Evolutionary conservation across 2,113 vertebrate species (phyloP), one percentile per base, ranked within the genome.

Genomic region (Oncorhynchus gorbuscha): DNA sequence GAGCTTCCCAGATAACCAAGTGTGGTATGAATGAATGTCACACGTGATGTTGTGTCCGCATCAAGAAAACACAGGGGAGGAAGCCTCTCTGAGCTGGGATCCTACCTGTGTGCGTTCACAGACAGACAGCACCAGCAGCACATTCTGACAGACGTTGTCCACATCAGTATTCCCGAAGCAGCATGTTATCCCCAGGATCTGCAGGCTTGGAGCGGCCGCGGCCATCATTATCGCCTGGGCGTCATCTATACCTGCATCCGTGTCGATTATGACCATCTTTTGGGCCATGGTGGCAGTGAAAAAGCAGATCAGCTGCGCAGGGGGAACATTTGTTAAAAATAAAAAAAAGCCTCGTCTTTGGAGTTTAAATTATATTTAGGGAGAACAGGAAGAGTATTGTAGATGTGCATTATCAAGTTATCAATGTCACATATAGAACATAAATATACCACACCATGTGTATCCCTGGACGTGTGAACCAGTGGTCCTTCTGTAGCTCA

Each of bases 161-260:
- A 94, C 81, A 0, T 82, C 6, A 0, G 89, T n/a, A 39, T 95
- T 95, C 24, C 94, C 94, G 55, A 93, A 93, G 71, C 93, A 93
- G 22, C 94, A 94, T 35, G 93, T 94, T 4, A 94, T 35, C 0
- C 79, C 94, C 79, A 95, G 64, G 28, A 95, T 39, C 55, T 89
- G 83, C 3, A 93, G 67, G 28, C 82, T 35, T 1, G 93, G 89
- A 0, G 91, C 89, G 0, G 87, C 90, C 22, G 94, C 51, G 9
- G 92, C 93, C 90, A 94, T 79, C 81, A 95, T 89, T 30, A 95
- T 81, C 0, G 93, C 94, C 85, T 93, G 93, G 39, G 93, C 94
- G 18, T 94, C 94, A 0, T 95, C 94, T 3, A 95, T 92, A 30
- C 94, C 94, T 26, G 93, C 93, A 88, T 95, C 94, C 0, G 91